Evolutionary conservation across 2,888 invertebrate genomes (phyloP), one percentile per base, ranked within the genome.

Genomic region (Drosophila siamana): DNA sequence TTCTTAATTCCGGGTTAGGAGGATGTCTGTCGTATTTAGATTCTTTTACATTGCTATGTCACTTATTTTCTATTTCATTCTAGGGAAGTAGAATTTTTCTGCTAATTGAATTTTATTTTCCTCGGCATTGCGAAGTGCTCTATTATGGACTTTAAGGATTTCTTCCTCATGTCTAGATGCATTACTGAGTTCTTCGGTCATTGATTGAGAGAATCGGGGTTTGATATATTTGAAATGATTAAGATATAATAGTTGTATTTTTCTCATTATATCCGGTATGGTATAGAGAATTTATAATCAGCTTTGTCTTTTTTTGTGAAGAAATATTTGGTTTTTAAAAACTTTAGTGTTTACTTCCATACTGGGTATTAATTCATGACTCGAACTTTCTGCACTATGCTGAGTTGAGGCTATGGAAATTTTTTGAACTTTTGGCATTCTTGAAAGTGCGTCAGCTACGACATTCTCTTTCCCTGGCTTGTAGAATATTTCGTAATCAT

Each of bases 401-500:
- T 62, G 40, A 7, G 70, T 69, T 8, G 48, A 30, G 13, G 55
- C 48, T 16, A 65, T 41, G 6, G 69, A 55, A 43, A 69, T 69
- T 13, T 60, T 63, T 50, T 66, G 44, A 13, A 22, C 41, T 24
- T 2, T 38, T 51, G 24, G 15, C 26, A 44, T 75, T 51, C 36
- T 36, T 4, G 16, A 60, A n/a, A 55, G 55, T 6, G 44, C 36
- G n/a, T 61, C 61, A 2, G 48, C 50, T 41, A 50, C 41, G 5
- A 59, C 13, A 66, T 92, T 91, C 2, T 64, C 28, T 24, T 43
- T 60, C 9, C 61, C 70, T 22, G 90, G 91, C 3, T 88, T 79
- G 60, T 93, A 92, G 13, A 82, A 69, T 1, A 92, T 40, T 62
- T 72, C 67, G 6, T 67, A 56, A 9, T 68, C 61, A 16, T 66